Evolutionary conservation across 2,797 vertebrate species (phyloP).

Genomic region (Onychomys arenicola): DNA sequence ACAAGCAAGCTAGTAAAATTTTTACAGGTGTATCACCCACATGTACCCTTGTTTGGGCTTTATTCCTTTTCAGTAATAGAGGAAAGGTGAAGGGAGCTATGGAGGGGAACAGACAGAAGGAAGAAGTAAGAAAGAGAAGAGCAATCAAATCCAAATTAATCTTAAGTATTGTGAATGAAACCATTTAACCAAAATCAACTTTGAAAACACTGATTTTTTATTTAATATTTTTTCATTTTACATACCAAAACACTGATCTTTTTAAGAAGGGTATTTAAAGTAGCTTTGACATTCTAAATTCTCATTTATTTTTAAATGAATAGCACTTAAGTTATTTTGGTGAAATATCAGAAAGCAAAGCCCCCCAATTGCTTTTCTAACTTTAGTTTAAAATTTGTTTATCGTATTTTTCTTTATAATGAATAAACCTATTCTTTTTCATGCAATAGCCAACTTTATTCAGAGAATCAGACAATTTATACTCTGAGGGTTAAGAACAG

Average conservation of each 20-base stretch:
- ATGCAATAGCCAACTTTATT: too few species aligned
- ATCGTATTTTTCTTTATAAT: conserved; percentile 48
- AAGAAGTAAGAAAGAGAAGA: background rate
- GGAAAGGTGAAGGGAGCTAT: background rate
- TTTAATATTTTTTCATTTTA: too few species aligned
- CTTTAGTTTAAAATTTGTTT: conserved; percentile 25
- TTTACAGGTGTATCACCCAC: background rate
- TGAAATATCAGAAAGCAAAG: conserved; percentile 23
- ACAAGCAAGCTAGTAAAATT: background rate
- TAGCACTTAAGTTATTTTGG: conserved; percentile 32
- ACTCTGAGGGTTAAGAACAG: background rate
- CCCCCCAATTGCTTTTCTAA: background rate
- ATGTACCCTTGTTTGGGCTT: background rate
- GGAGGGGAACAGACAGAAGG: background rate
- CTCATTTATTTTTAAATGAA: conserved; percentile 30
- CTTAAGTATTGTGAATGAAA: background rate
- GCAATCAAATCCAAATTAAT: conserved; percentile 11
- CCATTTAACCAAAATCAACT: conserved; percentile 7
- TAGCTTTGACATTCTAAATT: conserved; percentile 18
- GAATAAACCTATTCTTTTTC: background rate
- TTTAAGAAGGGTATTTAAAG: conserved; percentile 44
- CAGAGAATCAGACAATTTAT: too few species aligned
- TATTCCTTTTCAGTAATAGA: background rate
- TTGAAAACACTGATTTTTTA: background rate
- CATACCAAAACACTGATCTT: background rate